Evolutionary conservation across 2,888 invertebrate species (phyloP).

Genomic region (Erebia ligea): DNA sequence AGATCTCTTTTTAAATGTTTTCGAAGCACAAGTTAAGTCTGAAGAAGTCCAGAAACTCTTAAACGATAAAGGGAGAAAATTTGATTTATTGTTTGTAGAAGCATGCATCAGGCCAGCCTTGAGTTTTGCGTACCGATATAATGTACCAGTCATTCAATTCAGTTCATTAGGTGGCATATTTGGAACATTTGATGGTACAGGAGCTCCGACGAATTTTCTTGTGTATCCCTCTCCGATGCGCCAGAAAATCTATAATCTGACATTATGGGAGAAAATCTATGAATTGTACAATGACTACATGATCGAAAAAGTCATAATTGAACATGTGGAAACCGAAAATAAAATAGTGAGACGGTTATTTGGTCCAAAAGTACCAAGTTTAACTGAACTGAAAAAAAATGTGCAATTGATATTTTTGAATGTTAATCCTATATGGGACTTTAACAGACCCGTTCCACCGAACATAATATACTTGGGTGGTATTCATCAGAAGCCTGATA

Average conservation of each 20-base stretch:
- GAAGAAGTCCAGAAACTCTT: constrained; percentile 41
- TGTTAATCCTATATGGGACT: too few species aligned
- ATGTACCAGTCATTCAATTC: constrained; percentile 56
- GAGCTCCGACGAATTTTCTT: constrained; percentile 50
- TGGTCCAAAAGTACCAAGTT: constrained; percentile 40
- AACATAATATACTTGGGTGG: constrained; percentile 63
- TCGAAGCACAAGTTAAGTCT: constrained; percentile 39
- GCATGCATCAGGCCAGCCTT: constrained; percentile 46
- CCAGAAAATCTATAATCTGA: constrained; percentile 41
- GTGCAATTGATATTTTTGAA: constrained; percentile 66
- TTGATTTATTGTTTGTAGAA: constrained; percentile 58
- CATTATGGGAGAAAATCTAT: constrained; percentile 42
- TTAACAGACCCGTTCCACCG: constrained; percentile 61
- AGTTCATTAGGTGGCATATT: constrained; percentile 51
- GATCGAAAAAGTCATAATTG: not conserved
- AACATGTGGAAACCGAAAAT: constrained; percentile 26
- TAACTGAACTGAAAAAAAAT: constrained; percentile 46
- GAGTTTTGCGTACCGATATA: constrained; percentile 50
- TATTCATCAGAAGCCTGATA: constrained; percentile 55
- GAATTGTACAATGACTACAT: constrained; percentile 32
- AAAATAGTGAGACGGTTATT: constrained; percentile 26
- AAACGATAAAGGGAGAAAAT: constrained; percentile 37
- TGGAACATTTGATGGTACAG: constrained; percentile 45
- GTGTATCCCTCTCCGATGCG: constrained; percentile 44
- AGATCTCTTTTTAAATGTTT: constrained; percentile 27